Conservation (phyloP, 2,888 invertebrate species). For the Heteromurus nitidus region DNA sequence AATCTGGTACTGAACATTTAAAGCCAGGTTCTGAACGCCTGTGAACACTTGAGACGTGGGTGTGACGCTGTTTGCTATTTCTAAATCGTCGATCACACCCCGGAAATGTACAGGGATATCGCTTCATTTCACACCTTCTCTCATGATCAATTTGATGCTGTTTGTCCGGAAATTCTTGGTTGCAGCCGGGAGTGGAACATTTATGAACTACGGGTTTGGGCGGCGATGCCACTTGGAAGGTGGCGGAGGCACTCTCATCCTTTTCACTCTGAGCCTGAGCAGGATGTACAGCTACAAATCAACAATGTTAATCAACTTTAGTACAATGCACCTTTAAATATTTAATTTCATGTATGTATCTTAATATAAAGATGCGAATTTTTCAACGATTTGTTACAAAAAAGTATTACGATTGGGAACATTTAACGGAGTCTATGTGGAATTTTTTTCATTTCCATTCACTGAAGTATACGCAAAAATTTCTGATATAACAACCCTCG, state of each 20-base stretch:
- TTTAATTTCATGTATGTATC: too few relatives aligned
- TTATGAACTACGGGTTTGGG: slow-evolving; percentile 54
- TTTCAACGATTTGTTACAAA: too few relatives aligned
- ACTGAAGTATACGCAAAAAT: too few relatives aligned
- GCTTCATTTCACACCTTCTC: slow-evolving; percentile 62
- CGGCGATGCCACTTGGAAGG: slow-evolving; percentile 42
- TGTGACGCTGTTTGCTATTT: slow-evolving; percentile 66
- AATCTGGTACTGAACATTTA: slow-evolving; percentile 67
- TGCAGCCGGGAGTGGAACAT: slow-evolving; percentile 65
- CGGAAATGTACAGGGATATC: slow-evolving; percentile 64
- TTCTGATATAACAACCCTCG: too few relatives aligned
- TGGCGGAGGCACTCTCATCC: slow-evolving; percentile 64
- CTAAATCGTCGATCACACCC: slow-evolving; percentile 66
- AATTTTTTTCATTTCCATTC: too few relatives aligned
- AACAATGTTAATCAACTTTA: too few relatives aligned
- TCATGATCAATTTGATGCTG: slow-evolving; percentile 64
- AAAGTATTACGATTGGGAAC: too few relatives aligned
- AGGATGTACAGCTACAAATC: slow-evolving; percentile 51
- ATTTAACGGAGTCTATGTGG: too few relatives aligned
- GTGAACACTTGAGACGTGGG: slow-evolving; percentile 65
- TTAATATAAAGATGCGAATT: too few relatives aligned
- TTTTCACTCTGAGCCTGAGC: slow-evolving; percentile 60
- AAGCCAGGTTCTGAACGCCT: slow-evolving; percentile 62
- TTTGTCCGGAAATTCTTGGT: slow-evolving; percentile 59
- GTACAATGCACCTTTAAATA: too few relatives aligned